Base-by-base conservation (phyloP, 2,113 vertebrate species). In the Tylochromis polylepis region DNA sequence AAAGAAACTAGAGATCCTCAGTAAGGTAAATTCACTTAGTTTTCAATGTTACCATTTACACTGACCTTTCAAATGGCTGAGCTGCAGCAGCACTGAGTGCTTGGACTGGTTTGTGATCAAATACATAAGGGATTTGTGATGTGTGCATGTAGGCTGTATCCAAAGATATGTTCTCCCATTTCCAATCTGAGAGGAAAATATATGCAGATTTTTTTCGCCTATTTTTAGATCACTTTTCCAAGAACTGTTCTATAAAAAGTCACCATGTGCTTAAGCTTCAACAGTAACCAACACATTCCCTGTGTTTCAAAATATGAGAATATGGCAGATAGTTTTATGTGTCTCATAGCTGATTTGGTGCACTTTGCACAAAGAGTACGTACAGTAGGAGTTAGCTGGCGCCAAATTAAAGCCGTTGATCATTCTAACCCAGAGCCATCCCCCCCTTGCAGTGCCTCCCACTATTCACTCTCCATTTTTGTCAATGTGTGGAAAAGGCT, bases 1-100 rank as follows among this genome's bases (percentile, higher is more conserved):
- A 90, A 98, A 97, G 92, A 96, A 94, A 3, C 96, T 99, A 22
- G 97, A 99, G 90, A 85, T 99, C 81, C 97, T 99, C 24, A 99
- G 98, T 94, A 99, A 99, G 97, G 99, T 99, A 95, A 85, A 85
- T 81, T 51, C 60, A 83, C n/a, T 81, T 5, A 18, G 53, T 36
- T 31, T 65, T 29, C 4, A 2, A 20, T 9, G 2, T 81, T 75
- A 46, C 14, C 43, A 18, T 34, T 31, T 87, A 67, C 46, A 12
- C 8, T 62, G 78, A 87, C 22, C 78, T 90, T 88, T 78, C 24
- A 15, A 83, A 62, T 34, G 55, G 82, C 53, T 58, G 83, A 82
- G 49, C 79, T 31, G 53, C 72, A 59, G 77, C 12, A 34, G 31
- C 38, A 1, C 67, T 20, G 59, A 79, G 80, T 4, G 16, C 57